These are phyloP conservation scores for Drosophila formosana DNA, from an alignment of 2,888 invertebrate genomes.

Conservation along the genomic window DNA sequence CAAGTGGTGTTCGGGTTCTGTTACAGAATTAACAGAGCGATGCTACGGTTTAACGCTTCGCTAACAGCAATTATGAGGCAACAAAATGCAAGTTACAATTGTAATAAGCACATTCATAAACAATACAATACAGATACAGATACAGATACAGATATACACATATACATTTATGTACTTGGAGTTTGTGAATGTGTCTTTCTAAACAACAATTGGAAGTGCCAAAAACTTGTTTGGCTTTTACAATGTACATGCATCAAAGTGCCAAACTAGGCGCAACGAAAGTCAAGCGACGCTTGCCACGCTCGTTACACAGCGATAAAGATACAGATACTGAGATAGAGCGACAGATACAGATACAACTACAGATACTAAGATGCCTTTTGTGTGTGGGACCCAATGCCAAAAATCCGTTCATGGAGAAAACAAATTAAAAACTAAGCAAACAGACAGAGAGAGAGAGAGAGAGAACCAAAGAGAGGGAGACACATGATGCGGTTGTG, in stretches of 20 bases:
- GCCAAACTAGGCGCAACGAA: slow-evolving; percentile 62
- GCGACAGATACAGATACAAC: slow-evolving; percentile 16
- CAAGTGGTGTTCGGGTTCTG: slow-evolving; percentile 39
- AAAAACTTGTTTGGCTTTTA: slow-evolving; percentile 34
- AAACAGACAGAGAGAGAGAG: slow-evolving; percentile 8
- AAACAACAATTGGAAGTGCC: slow-evolving; percentile 24
- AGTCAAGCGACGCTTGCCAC: slow-evolving; percentile 61
- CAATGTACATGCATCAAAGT: slow-evolving; percentile 22
- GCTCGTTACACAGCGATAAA: slow-evolving; percentile 57
- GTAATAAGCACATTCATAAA: slow-evolving; percentile 20
- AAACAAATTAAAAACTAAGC: slow-evolving; percentile 50
- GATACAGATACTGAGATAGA: slow-evolving; percentile 17
- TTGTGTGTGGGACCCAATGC: slow-evolving; percentile 57
- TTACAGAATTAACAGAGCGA: slow-evolving; percentile 73
- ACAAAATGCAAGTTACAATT: slow-evolving; percentile 49
- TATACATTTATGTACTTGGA: neutral
- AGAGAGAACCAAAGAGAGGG: neutral
- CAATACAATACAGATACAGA: neutral
- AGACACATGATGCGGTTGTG: slow-evolving; percentile 17
- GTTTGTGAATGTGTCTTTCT: slow-evolving; percentile 2
- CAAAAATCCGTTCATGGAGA: slow-evolving; percentile 41
- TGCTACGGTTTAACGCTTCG: slow-evolving; percentile 70
- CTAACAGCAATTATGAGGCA: slow-evolving; percentile 69
- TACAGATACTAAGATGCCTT: slow-evolving; percentile 25
- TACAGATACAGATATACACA: neutral